phyloP scores from a whole-genome alignment of 2,888 invertebrate genomes.

The Trachelus iudaicus region DNA sequence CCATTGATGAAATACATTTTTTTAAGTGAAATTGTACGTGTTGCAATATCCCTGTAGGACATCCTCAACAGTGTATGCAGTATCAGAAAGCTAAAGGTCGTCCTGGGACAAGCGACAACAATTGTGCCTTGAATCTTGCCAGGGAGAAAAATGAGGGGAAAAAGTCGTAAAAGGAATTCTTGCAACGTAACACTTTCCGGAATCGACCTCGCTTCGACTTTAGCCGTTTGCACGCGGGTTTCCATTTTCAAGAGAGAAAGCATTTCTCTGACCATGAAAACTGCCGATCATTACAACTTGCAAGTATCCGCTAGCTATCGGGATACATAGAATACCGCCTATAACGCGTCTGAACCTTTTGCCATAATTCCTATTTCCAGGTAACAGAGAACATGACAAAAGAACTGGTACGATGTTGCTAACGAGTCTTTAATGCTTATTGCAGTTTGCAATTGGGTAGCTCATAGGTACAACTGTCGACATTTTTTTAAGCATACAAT shows the following conservation, averaged over 20 bases:
- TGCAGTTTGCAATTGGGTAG: background rate
- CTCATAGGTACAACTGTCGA: background rate
- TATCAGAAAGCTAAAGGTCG: background rate
- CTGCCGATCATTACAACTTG: slow-evolving; percentile 62
- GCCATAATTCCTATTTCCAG: slow-evolving; percentile 21
- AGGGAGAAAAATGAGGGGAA: background rate
- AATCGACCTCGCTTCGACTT: slow-evolving; percentile 45
- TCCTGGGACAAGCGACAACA: background rate
- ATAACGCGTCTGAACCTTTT: background rate
- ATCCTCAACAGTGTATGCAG: background rate
- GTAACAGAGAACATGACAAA: slow-evolving; percentile 17
- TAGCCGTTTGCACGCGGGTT: slow-evolving; percentile 43
- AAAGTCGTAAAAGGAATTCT: slow-evolving; percentile 30
- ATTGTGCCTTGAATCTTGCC: background rate
- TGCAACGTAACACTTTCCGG: slow-evolving; percentile 59
- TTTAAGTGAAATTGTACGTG: background rate
- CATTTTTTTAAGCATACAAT: background rate
- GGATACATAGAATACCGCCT: slow-evolving; percentile 21
- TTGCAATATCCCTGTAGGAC: background rate
- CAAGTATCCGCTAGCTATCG: slow-evolving; percentile 48
- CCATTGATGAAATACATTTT: background rate
- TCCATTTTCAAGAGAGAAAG: slow-evolving; percentile 35
- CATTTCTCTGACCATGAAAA: slow-evolving; percentile 52
- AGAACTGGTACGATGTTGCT: background rate
- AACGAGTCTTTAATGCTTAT: background rate